phyloP scores from a whole-genome alignment of 2,888 invertebrate genomes.

The Scaptomyza reducta region DNA sequence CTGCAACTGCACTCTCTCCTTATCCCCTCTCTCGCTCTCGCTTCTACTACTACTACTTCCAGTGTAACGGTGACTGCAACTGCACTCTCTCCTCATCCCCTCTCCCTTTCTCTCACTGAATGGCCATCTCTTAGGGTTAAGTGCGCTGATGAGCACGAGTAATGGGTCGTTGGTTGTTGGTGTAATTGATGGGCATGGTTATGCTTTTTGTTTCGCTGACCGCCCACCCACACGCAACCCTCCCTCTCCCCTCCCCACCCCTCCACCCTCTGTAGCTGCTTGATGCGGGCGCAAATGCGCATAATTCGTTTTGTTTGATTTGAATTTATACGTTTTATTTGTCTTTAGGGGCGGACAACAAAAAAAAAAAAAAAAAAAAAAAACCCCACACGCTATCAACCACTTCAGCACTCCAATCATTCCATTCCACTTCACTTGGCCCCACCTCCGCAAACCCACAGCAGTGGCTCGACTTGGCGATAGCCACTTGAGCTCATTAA shows the following conservation, averaged over 20 bases:
- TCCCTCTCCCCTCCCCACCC: not conserved
- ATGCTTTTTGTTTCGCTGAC: not conserved
- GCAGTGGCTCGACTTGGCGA: constrained; percentile 22
- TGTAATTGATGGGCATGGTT: constrained; percentile 56
- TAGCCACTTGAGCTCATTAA: constrained; percentile 76
- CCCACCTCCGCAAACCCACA: not conserved
- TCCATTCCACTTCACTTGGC: constrained; percentile 1
- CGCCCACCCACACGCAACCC: too few species aligned
- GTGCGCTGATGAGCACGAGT: constrained; percentile 66
- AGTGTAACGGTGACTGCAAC: constrained; percentile 8
- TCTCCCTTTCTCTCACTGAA: not conserved
- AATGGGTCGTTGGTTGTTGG: constrained; percentile 57
- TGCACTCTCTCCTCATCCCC: not conserved
- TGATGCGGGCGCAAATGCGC: constrained; percentile 37
- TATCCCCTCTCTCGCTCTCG: too few species aligned
- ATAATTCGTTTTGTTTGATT: constrained; percentile 39
- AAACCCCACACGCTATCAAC: not conserved
- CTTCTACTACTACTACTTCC: constrained; percentile 1
- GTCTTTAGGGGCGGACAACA: constrained; percentile 25
- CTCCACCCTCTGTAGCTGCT: too few species aligned
- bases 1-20: constrained; percentile 1
- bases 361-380: not conserved
- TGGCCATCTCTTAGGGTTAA: constrained; percentile 22
- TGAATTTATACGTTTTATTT: constrained; percentile 49
- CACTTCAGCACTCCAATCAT: constrained; percentile 3